Percentiles rank a stretch among this genome's conserved stretches.
phyloP scores from a whole-genome alignment of 2,888 invertebrate species.

The Entomobrya multifasciata region DNA sequence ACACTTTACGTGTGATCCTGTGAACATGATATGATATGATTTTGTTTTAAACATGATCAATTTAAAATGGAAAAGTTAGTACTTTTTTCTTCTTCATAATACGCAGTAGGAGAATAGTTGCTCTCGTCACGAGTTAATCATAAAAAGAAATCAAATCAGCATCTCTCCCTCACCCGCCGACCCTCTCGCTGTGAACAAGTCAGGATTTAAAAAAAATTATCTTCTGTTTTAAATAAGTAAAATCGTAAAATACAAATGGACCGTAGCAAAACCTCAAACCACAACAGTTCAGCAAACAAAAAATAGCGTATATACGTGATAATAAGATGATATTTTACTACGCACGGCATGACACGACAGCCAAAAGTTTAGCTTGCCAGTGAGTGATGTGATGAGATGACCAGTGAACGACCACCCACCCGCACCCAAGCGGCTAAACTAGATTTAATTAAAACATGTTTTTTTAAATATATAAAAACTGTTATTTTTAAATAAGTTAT shows the following conservation, averaged over 20 bases:
- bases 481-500: conserved; percentile 28
- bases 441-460: conserved; percentile 20
- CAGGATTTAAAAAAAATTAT: no score
- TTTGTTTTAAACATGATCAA: no score
- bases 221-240: not conserved
- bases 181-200: no score
- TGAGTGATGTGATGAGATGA: no score
- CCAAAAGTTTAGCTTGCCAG: no score
- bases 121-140: conserved; percentile 18
- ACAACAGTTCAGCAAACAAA: not conserved
- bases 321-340: no score
- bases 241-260: not conserved
- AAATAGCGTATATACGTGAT: no score
- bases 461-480: conserved; percentile 1
- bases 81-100: no score
- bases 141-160: not conserved
- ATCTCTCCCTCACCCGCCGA: no score
- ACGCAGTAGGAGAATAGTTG: not conserved
- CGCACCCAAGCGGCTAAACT: conserved; percentile 7
- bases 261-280: not conserved
- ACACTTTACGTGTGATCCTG: conserved; percentile 29
- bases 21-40: conserved; percentile 1
- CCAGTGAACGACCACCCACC: conserved; percentile 35
- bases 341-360: not conserved
- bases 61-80: conserved; percentile 16